Base-by-base conservation (phyloP, 2,888 invertebrate genomes). In the Cantharis rustica region DNA sequence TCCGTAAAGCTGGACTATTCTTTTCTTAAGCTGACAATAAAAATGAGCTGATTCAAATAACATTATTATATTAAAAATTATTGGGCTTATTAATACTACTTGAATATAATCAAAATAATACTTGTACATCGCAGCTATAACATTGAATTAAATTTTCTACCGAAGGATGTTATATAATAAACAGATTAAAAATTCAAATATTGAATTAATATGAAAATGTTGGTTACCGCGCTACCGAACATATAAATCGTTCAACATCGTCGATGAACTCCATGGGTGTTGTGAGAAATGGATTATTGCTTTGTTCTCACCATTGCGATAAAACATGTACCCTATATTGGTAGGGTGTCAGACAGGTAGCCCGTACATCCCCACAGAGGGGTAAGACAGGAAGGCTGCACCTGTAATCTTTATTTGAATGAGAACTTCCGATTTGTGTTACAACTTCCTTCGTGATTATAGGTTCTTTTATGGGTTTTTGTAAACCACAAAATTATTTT, bases 281-380 rank as follows among this genome's bases (percentile, higher is more conserved):
- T 78, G 78, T 78, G 78, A 78, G 78, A 78, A 78, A 78, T 71
- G 75, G 76, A 76, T 78, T 78, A 78, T 69, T 16, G 78, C 74
- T 78, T 78, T 78, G 78, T 78, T 78, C 78, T 78, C 78, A 78
- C 78, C 78, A 69, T 73, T 20, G 64, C 17, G 23, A 72, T 77
- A 75, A 69, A 69, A 69, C 68, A 69, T 75, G 73, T 71, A 73
- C 73, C 78, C 73, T 63, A 75, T 75, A 73, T 73, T 75, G 69
- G 71, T 76, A 73, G 76, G 73, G 78, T 76, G 76, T 78, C 20
- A 62, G 74, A 72, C 75, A 77, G 75, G 75, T 75, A 75, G 75
- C 17, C 20, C 61, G 71, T 69, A 27, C 77, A 75, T 72, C 74
- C 68, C 10, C 3, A 27, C 16, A 3, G 75, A 74, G 78, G 73